phyloP scores from a whole-genome alignment of 2,888 invertebrate species.

The Schizotus pectinicornis region DNA sequence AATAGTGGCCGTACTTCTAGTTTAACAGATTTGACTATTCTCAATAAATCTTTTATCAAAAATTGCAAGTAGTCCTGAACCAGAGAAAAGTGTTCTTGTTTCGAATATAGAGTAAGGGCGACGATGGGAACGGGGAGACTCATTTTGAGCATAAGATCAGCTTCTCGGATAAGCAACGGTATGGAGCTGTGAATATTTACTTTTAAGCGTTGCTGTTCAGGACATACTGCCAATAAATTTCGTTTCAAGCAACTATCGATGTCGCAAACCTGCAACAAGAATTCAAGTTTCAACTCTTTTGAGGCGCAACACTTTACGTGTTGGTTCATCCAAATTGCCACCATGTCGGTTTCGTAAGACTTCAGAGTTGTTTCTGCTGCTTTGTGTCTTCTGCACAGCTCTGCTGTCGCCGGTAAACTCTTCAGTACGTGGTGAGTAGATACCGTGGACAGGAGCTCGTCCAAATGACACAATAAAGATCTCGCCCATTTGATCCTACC shows the following conservation, averaged over 20 bases:
- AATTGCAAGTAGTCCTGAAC: constrained; percentile 81
- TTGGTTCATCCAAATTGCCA: constrained; percentile 84
- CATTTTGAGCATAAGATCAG: constrained; percentile 84
- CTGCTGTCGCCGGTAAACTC: constrained; percentile 73
- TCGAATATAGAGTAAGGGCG: constrained; percentile 78
- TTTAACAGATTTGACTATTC: constrained; percentile 77
- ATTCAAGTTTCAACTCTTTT: neutral
- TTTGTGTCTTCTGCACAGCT: constrained; percentile 76
- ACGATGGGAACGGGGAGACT: constrained; percentile 81
- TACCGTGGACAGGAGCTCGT: constrained; percentile 80
- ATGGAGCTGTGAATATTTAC: constrained; percentile 82
- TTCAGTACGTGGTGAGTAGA: constrained; percentile 77
- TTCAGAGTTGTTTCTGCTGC: constrained; percentile 75
- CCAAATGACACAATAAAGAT: constrained; percentile 80
- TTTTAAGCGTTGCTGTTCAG: constrained; percentile 68
- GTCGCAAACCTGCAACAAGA: constrained; percentile 64
- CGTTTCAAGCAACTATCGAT: constrained; percentile 70
- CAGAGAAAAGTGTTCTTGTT: constrained; percentile 76
- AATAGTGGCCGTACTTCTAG: constrained; percentile 89
- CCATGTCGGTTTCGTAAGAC: constrained; percentile 81
- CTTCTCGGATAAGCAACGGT: constrained; percentile 78
- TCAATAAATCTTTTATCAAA: constrained; percentile 77
- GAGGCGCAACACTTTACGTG: constrained; percentile 62
- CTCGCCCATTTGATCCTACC: constrained; percentile 83
- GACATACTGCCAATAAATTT: constrained; percentile 67